A percentile compares a stretch with the other conserved stretches of the same genome.
Evolutionary conservation across 2,113 vertebrate genomes (phyloP).

Genomic region (Coracopsis vasa): DNA sequence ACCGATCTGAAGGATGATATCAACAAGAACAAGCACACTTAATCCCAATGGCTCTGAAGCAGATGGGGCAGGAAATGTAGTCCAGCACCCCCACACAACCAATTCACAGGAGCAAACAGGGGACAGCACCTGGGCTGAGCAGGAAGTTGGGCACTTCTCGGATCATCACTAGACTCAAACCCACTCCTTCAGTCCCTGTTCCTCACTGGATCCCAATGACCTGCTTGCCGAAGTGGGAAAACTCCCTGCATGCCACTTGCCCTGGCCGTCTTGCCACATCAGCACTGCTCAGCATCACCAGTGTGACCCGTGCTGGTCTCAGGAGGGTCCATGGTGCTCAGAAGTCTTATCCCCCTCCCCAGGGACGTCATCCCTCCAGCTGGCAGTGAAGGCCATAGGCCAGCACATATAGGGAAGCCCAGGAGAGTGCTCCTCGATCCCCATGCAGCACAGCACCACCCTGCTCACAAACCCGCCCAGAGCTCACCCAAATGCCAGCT

Average conservation of each 20-base stretch:
- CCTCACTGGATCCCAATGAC: background rate
- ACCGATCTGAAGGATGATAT: background rate
- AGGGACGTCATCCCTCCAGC: background rate
- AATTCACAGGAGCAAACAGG: background rate
- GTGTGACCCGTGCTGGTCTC: background rate
- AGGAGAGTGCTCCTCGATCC: background rate
- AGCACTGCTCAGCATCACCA: background rate
- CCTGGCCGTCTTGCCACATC: rapidly evolving
- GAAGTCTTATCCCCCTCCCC: background rate
- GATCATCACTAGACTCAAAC: background rate
- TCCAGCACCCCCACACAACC: background rate
- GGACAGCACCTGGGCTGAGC: background rate
- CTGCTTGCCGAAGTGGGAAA: background rate
- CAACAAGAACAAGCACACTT: background rate
- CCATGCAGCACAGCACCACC: background rate
- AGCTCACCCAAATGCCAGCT: rapidly evolving
- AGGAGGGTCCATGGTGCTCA: background rate
- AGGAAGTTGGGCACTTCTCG: background rate
- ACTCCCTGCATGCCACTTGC: background rate
- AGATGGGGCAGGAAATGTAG: background rate
- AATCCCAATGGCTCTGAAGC: background rate
- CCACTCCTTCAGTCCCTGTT: background rate
- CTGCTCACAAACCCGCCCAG: background rate
- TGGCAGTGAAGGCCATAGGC: background rate
- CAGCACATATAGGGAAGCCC: background rate